Evolutionary conservation across 2,797 vertebrate species (phyloP).

Genomic region (Cossypha heuglini): DNA sequence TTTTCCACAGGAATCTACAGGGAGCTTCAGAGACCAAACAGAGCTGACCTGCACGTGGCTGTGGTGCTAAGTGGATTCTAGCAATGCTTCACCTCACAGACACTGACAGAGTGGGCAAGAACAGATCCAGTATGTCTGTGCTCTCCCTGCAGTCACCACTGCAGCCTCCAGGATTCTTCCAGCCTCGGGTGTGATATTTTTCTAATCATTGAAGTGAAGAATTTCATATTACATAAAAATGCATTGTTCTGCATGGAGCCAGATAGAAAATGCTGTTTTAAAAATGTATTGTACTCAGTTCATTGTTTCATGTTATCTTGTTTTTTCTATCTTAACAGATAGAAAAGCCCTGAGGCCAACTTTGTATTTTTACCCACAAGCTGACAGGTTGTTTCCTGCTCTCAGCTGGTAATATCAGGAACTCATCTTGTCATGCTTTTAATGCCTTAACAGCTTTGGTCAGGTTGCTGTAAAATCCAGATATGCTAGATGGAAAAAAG

Average conservation of each 20-base stretch:
- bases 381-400: neutral
- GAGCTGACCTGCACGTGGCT: neutral
- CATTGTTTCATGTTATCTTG: neutral
- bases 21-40: neutral
- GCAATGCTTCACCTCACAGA: neutral
- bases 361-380: neutral
- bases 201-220: neutral
- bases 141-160: neutral
- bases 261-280: neutral
- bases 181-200: neutral
- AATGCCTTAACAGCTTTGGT: conserved; percentile 81
- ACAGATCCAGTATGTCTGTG: neutral
- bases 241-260: neutral
- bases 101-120: neutral
- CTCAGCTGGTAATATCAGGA: neutral
- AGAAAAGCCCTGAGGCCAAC: neutral
- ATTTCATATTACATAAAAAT: neutral
- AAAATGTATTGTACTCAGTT: neutral
- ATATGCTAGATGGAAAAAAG: conserved; percentile 93
- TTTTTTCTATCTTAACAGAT: neutral
- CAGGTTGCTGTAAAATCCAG: conserved; percentile 88
- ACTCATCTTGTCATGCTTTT: conserved; percentile 52
- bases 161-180: neutral
- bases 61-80: neutral
- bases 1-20: neutral